These are phyloP conservation scores for Coronaproctus castanopsis DNA, from an alignment of 2,888 invertebrate species.

Conservation along the genomic window DNA sequence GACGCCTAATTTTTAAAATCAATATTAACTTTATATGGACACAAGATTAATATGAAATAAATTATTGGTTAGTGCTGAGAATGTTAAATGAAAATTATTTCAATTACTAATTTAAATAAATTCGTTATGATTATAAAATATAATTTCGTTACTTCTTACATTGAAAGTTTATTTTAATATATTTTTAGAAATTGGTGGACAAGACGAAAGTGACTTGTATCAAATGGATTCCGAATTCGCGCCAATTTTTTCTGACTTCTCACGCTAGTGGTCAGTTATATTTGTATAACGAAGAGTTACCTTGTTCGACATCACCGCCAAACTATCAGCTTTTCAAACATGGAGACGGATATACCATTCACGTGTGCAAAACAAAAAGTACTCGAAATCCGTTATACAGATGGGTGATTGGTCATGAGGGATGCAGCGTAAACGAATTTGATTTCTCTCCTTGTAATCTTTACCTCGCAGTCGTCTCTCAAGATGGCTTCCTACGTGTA, in stretches of 20 bases:
- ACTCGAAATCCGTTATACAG: slow-evolving; percentile 87
- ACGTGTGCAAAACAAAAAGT: slow-evolving; percentile 89
- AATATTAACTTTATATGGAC: too few relatives aligned
- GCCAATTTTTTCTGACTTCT: slow-evolving; percentile 80
- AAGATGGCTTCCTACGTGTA: slow-evolving; percentile 83
- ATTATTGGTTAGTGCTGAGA: too few relatives aligned
- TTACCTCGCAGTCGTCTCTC: slow-evolving; percentile 82
- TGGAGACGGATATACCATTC: slow-evolving; percentile 81
- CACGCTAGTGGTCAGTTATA: slow-evolving; percentile 93
- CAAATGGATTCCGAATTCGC: slow-evolving; percentile 89
- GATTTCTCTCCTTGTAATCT: slow-evolving; percentile 88
- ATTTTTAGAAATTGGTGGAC: slow-evolving; percentile 66
- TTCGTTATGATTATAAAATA: too few relatives aligned
- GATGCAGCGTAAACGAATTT: slow-evolving; percentile 81
- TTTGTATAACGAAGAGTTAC: slow-evolving; percentile 88
- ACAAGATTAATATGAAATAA: too few relatives aligned
- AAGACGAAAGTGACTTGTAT: slow-evolving; percentile 91
- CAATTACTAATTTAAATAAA: too few relatives aligned
- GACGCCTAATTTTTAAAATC: too few relatives aligned
- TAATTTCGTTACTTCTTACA: too few relatives aligned
- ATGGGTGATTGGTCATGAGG: slow-evolving; percentile 66
- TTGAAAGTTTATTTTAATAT: too few relatives aligned
- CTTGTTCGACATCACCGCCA: slow-evolving; percentile 74
- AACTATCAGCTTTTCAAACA: slow-evolving; percentile 88
- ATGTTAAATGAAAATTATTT: too few relatives aligned